A percentile compares a stretch with the other conserved stretches of the same genome.
phyloP scores from a whole-genome alignment of 2,113 vertebrate genomes.

The Labeo catla region DNA sequence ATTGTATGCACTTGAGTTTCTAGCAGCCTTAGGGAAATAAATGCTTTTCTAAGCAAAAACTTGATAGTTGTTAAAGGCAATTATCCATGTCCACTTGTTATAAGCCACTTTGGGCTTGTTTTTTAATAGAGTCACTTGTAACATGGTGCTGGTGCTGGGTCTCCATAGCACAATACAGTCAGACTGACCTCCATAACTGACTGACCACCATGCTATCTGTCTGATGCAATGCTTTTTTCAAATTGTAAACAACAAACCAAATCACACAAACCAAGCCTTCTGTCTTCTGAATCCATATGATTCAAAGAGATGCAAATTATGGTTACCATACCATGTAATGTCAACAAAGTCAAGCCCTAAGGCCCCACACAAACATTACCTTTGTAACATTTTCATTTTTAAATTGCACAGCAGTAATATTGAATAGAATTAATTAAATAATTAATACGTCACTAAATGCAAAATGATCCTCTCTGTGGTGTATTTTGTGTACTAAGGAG shows the following conservation, averaged over 20 bases:
- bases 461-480: no score
- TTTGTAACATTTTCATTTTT: no score
- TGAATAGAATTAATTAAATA: no score
- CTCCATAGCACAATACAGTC: no score
- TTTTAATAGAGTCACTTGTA: background rate
- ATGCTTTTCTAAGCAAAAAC: background rate
- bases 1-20: background rate
- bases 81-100: background rate
- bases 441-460: no score
- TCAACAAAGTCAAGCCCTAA: no score
- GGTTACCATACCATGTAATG: background rate
- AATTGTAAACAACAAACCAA: background rate
- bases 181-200: no score
- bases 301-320: background rate
- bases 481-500: no score
- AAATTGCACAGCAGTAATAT: no score
- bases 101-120: background rate
- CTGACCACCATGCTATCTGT: background rate
- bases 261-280: background rate
- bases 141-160: background rate
- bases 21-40: background rate
- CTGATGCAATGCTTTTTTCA: background rate
- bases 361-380: no score
- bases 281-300: background rate
- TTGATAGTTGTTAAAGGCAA: background rate